Evolutionary conservation across 2,888 invertebrate genomes (phyloP).

Genomic region (Protophormia terraenovae): DNA sequence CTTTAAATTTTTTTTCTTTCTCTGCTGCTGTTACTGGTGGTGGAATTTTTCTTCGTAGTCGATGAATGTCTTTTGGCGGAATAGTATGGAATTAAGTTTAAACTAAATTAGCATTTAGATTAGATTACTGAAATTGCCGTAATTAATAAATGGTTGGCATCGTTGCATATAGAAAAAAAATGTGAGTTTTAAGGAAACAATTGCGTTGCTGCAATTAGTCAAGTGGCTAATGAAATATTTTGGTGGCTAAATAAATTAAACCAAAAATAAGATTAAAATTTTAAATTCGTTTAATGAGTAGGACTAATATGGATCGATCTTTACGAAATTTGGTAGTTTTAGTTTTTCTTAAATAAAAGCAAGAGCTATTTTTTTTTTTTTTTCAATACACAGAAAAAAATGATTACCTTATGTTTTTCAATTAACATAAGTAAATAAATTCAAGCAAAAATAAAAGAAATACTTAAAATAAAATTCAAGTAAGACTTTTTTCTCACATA

Average conservation of each 20-base stretch:
- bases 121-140: constrained; percentile 63
- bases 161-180: constrained; percentile 14
- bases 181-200: constrained; percentile 20
- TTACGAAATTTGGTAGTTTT: background rate
- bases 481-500: too few relatives aligned
- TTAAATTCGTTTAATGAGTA: too few relatives aligned
- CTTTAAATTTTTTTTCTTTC: constrained; percentile 9
- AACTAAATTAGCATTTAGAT: constrained; percentile 67
- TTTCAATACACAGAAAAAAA: too few relatives aligned
- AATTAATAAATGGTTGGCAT: constrained; percentile 59
- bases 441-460: too few relatives aligned
- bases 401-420: too few relatives aligned
- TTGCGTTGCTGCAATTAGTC: constrained; percentile 40
- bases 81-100: constrained; percentile 32
- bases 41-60: background rate
- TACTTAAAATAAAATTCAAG: too few relatives aligned
- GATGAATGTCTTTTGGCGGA: constrained; percentile 1
- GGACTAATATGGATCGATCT: too few relatives aligned
- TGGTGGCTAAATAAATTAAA: too few relatives aligned
- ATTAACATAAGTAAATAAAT: too few relatives aligned
- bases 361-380: too few relatives aligned
- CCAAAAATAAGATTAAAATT: background rate
- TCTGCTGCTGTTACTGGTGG: background rate
- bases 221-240: background rate
- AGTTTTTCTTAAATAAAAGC: too few relatives aligned